Base-by-base conservation (phyloP, 1,140 invertebrate species). In the Polyergus mexicanus region DNA sequence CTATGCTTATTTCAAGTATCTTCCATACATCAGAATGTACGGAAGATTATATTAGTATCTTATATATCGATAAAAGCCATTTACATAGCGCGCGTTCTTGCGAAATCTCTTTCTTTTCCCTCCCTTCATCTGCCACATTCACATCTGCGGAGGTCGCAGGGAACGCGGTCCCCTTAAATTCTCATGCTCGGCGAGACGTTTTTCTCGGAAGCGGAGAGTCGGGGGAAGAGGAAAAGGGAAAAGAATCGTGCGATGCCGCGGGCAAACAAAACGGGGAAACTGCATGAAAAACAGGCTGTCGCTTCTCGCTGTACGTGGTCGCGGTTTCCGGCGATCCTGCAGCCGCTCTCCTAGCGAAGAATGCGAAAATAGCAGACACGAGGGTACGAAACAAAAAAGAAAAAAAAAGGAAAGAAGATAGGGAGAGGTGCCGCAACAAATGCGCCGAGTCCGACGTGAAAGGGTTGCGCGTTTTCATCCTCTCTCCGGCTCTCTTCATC, bases 211-310 rank as follows among this genome's bases (percentile, higher is more conserved):
- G 11, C 11, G 62, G 62, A 13, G 22, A 32, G 25, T 44, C 51
- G 1, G 54, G 19, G 3, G 54, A n/a, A 2, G 13, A n/a, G 32
- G n/a, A 16, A n/a, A 3, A 32, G 22, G 51, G 54, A 72, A 71
- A 74, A 83, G 78, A 83, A 83, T 83, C 78, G 78, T 13, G 78
- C 54, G 41, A 47, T 72, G 78, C 78, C 78, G 68, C 68, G 38
- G 38, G 78, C 78, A 74, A 72, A 83, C 78, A 83, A 83, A 83
- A 83, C 78, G 78, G 78, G 68, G 68, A 81, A 74, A 83, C 78
- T 83, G 68, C 78, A 83, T 83, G 78, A 83, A 83, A 83, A 83
- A 83, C 78, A 72, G 78, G 78, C 78, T 83, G 78, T 83, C 78
- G 68, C 78, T 83, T 83, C 68, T 83, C 68, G 68, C 78, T 83